Evolutionary conservation across 1,140 invertebrate species (phyloP), one percentile per base, ranked within the genome.

Genomic region (Telenomus remus): DNA sequence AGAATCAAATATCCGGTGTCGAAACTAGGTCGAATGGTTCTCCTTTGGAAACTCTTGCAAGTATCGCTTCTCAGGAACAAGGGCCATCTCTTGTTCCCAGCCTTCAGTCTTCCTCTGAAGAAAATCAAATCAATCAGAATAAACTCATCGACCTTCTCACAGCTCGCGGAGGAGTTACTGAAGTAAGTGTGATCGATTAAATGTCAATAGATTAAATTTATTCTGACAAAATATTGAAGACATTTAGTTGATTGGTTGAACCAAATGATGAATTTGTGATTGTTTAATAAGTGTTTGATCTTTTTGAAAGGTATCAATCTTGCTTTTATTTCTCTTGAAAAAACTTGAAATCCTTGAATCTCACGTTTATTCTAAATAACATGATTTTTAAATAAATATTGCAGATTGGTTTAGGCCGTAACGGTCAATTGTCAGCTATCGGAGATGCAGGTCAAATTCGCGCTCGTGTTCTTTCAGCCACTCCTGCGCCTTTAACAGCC

Each of bases 401-500:
- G 1, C 33, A 85, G 84, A 79, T 90, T 44, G 88, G 87, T 68
- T 84, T 89, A 80, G 76, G 80, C 51, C 73, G 84, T 27, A 79
- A 79, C 3, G 83, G 80, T 34, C 74, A 78, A 8, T n/a, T 76
- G 1, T 71, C 77, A 13, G 46, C 81, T 1, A 39, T 85, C 4
- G 82, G 85, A 4, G 83, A 89, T 15, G 82, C 83, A 9, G 85
- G 86, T 14, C 82, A 86, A 39, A 73, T 87, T 56, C 81, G 87
- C 75, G 85, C 86, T 64, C 81, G 90, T 8, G 90, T 91, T 0
- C 83, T 91, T 11, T 90, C 90, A 0, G 90, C 90, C n/a, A 91
- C 90, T 0, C 87, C 90, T 0, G 89, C 90, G 5, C 90, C 90
- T 9, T 83, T 84, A 0, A 84, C 88, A 65, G 85, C 85, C 0